phyloP scores from a whole-genome alignment of 1,140 invertebrate genomes.

The Scaptomyza hsui region DNA sequence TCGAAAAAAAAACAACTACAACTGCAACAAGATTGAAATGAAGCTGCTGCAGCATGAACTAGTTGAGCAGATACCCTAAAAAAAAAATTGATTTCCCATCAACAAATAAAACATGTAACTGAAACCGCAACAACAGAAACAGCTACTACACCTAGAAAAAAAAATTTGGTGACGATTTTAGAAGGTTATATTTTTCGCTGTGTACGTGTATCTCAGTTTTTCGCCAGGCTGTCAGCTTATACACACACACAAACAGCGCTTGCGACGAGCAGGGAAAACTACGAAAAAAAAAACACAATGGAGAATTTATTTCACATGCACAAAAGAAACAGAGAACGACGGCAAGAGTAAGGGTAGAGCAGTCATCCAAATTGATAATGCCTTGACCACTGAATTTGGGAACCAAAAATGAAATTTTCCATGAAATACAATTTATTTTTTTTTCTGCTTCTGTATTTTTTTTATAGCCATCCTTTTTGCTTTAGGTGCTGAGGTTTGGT shows the following conservation, averaged over 20 bases:
- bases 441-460: constrained; percentile 1
- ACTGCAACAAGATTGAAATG: constrained; percentile 45
- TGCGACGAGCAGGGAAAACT: constrained; percentile 23
- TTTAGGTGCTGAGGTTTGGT: neutral
- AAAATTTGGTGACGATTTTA: too few relatives aligned
- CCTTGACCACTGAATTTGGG: constrained; percentile 57
- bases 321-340: constrained; percentile 3
- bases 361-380: constrained; percentile 37
- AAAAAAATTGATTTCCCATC: constrained; percentile 69
- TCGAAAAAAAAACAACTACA: constrained; percentile 44
- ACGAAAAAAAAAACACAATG: constrained; percentile 21
- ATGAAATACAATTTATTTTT: constrained; percentile 53
- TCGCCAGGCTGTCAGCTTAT: constrained; percentile 25
- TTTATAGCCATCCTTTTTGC: constrained; percentile 34
- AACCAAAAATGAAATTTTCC: constrained; percentile 52
- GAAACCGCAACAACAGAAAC: constrained; percentile 28
- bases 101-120: constrained; percentile 49
- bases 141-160: neutral
- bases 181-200: too few relatives aligned
- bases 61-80: constrained; percentile 25
- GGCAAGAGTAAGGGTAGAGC: neutral
- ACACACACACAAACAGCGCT: constrained; percentile 3
- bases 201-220: constrained; percentile 17
- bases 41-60: constrained; percentile 35
- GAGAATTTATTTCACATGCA: constrained; percentile 48